phyloP scores from a whole-genome alignment of 2,797 vertebrate species.

The Oryzias dopingdopingensis region DNA sequence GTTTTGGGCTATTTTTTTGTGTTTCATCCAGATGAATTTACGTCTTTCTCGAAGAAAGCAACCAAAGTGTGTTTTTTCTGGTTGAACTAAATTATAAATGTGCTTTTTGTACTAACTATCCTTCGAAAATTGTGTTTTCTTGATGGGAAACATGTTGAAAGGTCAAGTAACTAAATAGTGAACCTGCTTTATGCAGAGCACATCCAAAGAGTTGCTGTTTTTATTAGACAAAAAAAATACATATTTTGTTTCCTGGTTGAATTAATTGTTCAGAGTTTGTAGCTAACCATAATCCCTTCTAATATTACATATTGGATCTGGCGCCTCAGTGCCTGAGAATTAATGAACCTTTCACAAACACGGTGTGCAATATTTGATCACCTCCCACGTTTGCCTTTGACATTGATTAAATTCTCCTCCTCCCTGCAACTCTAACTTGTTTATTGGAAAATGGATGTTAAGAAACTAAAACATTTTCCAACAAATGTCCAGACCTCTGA shows the following conservation, averaged over 20 bases:
- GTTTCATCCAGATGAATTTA: too few species aligned
- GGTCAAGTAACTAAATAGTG: too few species aligned
- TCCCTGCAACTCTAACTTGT: constrained; percentile 32
- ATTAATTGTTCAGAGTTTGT: not conserved
- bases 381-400: constrained; percentile 43
- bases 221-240: too few species aligned
- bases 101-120: too few species aligned
- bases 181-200: too few species aligned
- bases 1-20: too few species aligned
- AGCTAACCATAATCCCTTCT: not conserved
- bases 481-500: constrained; percentile 32
- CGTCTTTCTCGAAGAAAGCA: too few species aligned
- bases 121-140: too few species aligned
- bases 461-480: constrained; percentile 53
- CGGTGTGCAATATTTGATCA: constrained; percentile 30
- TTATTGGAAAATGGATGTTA: constrained; percentile 67
- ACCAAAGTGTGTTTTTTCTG: too few species aligned
- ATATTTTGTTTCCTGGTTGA: not conserved
- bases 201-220: too few species aligned
- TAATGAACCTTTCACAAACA: constrained; percentile 5
- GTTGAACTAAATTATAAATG: too few species aligned
- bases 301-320: not conserved
- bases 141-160: too few species aligned
- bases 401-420: constrained; percentile 49
- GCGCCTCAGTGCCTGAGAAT: not conserved